These are phyloP conservation scores for Chionoecetes opilio DNA, from an alignment of 1,140 invertebrate genomes.

Conservation along the genomic window DNA sequence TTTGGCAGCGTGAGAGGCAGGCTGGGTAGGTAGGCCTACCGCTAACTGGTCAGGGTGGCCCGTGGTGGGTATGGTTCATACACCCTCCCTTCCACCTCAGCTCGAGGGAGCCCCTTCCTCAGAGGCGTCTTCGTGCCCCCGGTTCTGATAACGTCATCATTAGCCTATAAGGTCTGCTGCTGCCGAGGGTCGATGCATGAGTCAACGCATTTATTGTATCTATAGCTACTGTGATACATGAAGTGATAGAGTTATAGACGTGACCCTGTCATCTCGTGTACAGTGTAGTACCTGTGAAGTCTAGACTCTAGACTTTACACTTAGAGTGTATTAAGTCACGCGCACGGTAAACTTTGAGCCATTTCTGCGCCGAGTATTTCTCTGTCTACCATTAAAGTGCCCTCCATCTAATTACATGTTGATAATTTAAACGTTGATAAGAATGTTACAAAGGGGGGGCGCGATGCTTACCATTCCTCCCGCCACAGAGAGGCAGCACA, in stretches of 20 bases:
- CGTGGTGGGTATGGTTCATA: too few species aligned
- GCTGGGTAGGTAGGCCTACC: background rate
- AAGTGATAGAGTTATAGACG: too few species aligned
- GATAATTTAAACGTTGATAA: conserved; percentile 7
- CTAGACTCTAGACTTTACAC: background rate
- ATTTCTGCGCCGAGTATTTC: background rate
- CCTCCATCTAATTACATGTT: background rate
- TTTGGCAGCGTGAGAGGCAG: conserved; percentile 4
- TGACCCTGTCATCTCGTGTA: too few species aligned
- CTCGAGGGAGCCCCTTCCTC: background rate
- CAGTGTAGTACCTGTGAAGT: background rate
- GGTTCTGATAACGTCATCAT: background rate
- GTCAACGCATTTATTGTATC: too few species aligned
- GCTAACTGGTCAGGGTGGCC: too few species aligned
- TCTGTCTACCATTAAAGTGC: background rate
- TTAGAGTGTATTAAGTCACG: background rate
- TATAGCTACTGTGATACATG: too few species aligned
- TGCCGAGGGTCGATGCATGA: background rate
- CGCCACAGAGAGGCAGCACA: background rate
- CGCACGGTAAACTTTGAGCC: background rate
- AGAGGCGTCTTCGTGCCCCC: background rate
- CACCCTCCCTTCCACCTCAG: background rate
- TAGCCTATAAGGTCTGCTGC: background rate
- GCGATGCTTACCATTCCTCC: background rate
- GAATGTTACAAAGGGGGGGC: background rate